Evolutionary conservation across 2,888 invertebrate genomes (phyloP).

Genomic region (Physocephala rufipes): DNA sequence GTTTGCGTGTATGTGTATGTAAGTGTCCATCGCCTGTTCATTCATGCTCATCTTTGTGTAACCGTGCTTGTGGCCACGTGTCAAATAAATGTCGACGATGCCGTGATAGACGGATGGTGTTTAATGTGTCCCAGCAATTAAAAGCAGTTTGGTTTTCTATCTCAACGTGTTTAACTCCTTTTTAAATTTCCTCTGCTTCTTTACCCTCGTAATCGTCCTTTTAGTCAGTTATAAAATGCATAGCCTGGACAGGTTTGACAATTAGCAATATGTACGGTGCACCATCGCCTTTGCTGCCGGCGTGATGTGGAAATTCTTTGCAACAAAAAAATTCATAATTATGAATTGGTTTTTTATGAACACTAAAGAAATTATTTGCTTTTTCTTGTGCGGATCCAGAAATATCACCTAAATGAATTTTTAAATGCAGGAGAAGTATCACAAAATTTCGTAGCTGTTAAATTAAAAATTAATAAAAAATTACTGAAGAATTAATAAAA

Average conservation of each 20-base stretch:
- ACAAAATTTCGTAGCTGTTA: background rate
- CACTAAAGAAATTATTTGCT: too few relatives aligned
- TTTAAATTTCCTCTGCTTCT: background rate
- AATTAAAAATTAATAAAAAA: background rate
- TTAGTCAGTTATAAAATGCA: too few relatives aligned
- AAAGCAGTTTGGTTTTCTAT: slow-evolving; percentile 32
- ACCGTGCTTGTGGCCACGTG: slow-evolving; percentile 10
- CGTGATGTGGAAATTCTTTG: too few relatives aligned
- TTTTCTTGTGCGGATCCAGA: too few relatives aligned
- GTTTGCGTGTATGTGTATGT: background rate
- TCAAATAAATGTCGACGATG: slow-evolving; percentile 35
- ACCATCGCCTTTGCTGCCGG: too few relatives aligned
- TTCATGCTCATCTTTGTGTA: background rate
- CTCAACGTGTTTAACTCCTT: background rate
- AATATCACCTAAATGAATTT: too few relatives aligned
- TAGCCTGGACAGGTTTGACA: too few relatives aligned
- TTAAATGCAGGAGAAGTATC: too few relatives aligned
- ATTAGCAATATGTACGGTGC: too few relatives aligned
- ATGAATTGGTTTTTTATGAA: too few relatives aligned
- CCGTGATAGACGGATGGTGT: slow-evolving; percentile 37
- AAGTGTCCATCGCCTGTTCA: background rate
- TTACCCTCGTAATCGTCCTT: background rate
- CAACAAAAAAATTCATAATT: too few relatives aligned
- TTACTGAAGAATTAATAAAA: background rate
- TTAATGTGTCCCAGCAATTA: slow-evolving; percentile 36